Evolutionary conservation across 1,140 invertebrate genomes (phyloP).

Genomic region (Drosophila bocki): DNA sequence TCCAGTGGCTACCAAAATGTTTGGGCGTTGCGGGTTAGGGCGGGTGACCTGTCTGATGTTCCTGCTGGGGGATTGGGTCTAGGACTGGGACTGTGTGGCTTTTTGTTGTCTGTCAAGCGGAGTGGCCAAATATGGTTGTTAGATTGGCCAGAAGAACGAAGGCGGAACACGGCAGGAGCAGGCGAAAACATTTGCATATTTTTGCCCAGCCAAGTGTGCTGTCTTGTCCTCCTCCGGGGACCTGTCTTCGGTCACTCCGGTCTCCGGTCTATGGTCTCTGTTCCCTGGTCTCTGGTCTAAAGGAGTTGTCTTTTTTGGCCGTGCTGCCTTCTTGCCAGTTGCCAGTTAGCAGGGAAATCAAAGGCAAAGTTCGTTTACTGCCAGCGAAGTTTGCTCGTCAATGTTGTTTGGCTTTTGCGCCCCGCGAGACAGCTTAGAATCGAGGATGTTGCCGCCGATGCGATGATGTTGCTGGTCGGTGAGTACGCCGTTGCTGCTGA

Average conservation of each 20-base stretch:
- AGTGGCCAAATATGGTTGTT: constrained; percentile 83
- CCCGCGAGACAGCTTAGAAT: constrained; percentile 74
- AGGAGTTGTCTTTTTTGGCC: constrained; percentile 44
- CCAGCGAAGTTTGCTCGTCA: constrained; percentile 59
- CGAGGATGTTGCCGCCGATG: constrained; percentile 31
- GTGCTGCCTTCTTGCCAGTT: constrained; percentile 62
- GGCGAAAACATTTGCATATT: constrained; percentile 72
- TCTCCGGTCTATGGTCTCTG: constrained; percentile 10
- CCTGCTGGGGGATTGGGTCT: constrained; percentile 7
- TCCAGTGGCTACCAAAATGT: constrained; percentile 54
- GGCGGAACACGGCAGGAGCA: constrained; percentile 40
- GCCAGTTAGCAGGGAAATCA: constrained; percentile 67
- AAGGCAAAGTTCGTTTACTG: constrained; percentile 78
- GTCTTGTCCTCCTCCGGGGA: constrained; percentile 68
- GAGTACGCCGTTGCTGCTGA: constrained; percentile 17
- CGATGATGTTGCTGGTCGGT: constrained; percentile 21
- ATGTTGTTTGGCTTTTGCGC: constrained; percentile 49
- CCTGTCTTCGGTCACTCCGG: constrained; percentile 68
- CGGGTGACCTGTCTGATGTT: constrained; percentile 37
- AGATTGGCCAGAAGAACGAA: constrained; percentile 58
- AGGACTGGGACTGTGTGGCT: constrained; percentile 28
- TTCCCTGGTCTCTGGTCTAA: constrained; percentile 22
- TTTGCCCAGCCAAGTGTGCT: constrained; percentile 34
- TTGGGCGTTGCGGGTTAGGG: constrained; percentile 41
- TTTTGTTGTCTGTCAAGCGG: constrained; percentile 80